Evolutionary conservation across 2,113 vertebrate species (phyloP).

Genomic region (Muntiacus reevesi): DNA sequence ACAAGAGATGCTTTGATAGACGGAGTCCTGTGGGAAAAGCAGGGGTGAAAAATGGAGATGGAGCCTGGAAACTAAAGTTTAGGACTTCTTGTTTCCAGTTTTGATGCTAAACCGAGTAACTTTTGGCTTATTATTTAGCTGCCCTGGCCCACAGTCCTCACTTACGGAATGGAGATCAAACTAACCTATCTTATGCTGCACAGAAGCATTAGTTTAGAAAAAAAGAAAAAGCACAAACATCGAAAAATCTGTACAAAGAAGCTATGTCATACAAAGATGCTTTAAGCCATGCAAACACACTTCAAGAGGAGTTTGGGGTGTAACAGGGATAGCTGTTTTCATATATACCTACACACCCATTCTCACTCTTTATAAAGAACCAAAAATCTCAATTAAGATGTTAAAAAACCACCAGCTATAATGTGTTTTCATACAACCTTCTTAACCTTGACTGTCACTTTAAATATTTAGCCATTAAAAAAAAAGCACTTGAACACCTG

Average conservation of each 20-base stretch:
- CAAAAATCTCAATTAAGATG: neutral
- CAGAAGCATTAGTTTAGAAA: neutral
- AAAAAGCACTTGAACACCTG: constrained; percentile 65
- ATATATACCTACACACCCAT: neutral
- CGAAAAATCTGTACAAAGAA: neutral
- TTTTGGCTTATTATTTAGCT: neutral
- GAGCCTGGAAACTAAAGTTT: neutral
- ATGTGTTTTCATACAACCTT: neutral
- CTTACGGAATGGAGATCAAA: neutral
- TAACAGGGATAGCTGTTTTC: neutral
- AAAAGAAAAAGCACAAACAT: neutral
- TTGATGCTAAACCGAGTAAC: neutral
- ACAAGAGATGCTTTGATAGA: neutral
- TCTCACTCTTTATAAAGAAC: neutral
- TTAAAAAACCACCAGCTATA: neutral
- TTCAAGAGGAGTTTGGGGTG: neutral
- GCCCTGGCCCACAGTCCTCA: neutral
- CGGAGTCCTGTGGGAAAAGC: neutral
- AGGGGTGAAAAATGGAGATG: neutral
- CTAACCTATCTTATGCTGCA: neutral
- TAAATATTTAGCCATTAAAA: constrained; percentile 47
- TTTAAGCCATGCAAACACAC: neutral
- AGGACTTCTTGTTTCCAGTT: neutral
- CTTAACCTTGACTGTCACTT: constrained; percentile 38
- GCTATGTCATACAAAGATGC: neutral